Evolutionary conservation across 2,113 vertebrate genomes (phyloP).

Genomic region (Phylloscopus trochilus): DNA sequence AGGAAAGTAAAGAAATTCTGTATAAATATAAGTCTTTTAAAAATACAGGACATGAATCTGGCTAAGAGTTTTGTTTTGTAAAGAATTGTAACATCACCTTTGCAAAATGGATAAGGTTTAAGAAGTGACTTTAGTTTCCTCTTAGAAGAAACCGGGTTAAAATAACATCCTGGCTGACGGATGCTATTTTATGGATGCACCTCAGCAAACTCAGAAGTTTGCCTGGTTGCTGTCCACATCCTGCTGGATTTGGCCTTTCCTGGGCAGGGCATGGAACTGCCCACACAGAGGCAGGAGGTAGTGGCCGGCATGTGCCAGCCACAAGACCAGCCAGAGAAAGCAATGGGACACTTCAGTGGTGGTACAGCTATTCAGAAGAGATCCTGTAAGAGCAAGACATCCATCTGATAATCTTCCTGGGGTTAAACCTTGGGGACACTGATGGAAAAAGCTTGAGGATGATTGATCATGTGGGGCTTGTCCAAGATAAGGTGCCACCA

Average conservation of each 20-base stretch:
- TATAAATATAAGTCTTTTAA: not conserved
- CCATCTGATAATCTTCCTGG: not conserved
- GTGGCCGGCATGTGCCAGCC: fast-evolving
- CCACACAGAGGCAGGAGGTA: not conserved
- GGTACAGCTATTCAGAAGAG: not conserved
- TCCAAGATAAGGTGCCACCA: fast-evolving
- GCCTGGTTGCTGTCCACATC: not conserved
- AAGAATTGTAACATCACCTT: not conserved
- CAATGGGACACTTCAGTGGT: not conserved
- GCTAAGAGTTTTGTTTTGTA: not conserved
- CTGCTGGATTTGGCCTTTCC: not conserved
- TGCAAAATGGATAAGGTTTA: not conserved
- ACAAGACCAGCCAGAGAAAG: not conserved
- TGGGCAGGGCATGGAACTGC: not conserved
- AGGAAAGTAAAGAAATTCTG: not conserved
- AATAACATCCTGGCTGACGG: not conserved
- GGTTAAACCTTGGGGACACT: not conserved
- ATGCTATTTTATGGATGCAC: not conserved
- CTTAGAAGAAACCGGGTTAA: not conserved
- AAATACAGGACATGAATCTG: not conserved
- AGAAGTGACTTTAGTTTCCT: not conserved
- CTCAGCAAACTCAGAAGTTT: not conserved
- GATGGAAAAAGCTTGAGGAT: not conserved
- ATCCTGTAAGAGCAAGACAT: not conserved
- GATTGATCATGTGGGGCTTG: not conserved